Evolutionary conservation across 1,140 invertebrate genomes (phyloP), one percentile per base, ranked within the genome.

Genomic region (Brachionus calyciflorus): DNA sequence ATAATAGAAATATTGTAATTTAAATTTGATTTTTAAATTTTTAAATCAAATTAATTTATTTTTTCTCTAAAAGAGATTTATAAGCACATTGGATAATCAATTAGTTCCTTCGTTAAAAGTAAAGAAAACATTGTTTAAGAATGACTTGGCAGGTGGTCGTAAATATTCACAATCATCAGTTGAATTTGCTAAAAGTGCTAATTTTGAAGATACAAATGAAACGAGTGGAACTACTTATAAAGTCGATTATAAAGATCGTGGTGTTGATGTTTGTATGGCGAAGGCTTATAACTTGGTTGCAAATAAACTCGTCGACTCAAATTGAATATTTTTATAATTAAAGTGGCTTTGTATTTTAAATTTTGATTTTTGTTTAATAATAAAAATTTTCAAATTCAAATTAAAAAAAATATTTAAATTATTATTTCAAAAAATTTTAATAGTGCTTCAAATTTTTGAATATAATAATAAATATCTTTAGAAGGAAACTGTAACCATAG

Each of bases 201-300:
- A 44, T 46, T 24, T 44, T 24, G 60, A 65, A 10, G 21, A 73
- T 40, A 30, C 6, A 9, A 51, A 49, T 73, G 44, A 26, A 3
- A 24, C 69, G 19, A 55, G n/a, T 12, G 6, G 7, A 9, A 9
- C 53, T 7, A 73, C 69, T 7, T 73, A 73, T 17, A 49, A 49
- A 41, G 28, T 51, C 10, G 69, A 73, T 51, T 73, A 33, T 55
- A 73, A 73, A 73, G 51, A 49, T 73, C 46, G 69, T 40, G 69
- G 69, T 10, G 46, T 73, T 28, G 46, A 73, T 41, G 30, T 73
- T 41, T 73, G 69, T 30, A 73, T 73, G 69, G 69, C 69, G 6
- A 73, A 73, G 19, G 69, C 69, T 40, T 73, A 73, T 55, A 49
- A 30, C 24, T n/a, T 73, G 51, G 37, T 73, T 1, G 69, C 60